Percentiles rank a stretch among this genome's conserved stretches.
Evolutionary conservation across 2,113 vertebrate species (phyloP).

Genomic region (Zingel zingel): DNA sequence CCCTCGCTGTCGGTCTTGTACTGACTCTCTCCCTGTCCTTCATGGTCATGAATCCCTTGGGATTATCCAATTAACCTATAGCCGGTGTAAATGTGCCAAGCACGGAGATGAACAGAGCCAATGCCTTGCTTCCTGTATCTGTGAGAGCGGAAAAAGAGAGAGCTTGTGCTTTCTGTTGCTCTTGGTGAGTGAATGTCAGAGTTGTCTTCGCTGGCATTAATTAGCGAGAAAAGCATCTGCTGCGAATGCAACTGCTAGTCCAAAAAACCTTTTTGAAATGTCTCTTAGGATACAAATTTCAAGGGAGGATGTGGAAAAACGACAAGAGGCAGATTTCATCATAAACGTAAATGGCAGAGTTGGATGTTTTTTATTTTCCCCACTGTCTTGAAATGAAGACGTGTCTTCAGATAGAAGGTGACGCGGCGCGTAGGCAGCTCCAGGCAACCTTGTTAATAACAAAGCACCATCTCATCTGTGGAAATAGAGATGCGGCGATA

Average conservation of each 20-base stretch:
- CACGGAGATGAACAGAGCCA: slow-evolving; percentile 27
- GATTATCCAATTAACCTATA: slow-evolving; percentile 59
- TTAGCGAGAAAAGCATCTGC: slow-evolving; percentile 62
- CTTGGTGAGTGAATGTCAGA: slow-evolving; percentile 50
- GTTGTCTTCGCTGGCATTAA: slow-evolving; percentile 53
- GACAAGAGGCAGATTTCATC: slow-evolving; percentile 28
- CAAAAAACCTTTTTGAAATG: slow-evolving; percentile 52
- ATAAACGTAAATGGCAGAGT: slow-evolving; percentile 25
- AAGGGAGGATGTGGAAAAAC: slow-evolving; percentile 23
- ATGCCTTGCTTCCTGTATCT: neutral
- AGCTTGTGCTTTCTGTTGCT: slow-evolving; percentile 37
- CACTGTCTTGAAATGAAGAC: slow-evolving; percentile 31
- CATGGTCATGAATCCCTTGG: slow-evolving; percentile 20
- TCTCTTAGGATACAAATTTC: slow-evolving; percentile 16
- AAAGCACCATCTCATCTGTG: slow-evolving; percentile 35
- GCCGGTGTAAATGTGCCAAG: slow-evolving; percentile 35
- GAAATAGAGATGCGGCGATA: slow-evolving; percentile 27
- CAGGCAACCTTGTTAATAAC: slow-evolving; percentile 56
- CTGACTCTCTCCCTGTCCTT: neutral
- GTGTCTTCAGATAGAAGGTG: slow-evolving; percentile 28
- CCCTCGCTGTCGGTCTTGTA: slow-evolving; percentile 1
- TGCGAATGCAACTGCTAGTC: slow-evolving; percentile 26
- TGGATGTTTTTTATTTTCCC: slow-evolving; percentile 8
- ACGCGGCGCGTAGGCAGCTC: slow-evolving; percentile 30
- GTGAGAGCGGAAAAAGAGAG: neutral